Conservation (phyloP, 2,888 invertebrate species). For the Sesamia inferens region DNA sequence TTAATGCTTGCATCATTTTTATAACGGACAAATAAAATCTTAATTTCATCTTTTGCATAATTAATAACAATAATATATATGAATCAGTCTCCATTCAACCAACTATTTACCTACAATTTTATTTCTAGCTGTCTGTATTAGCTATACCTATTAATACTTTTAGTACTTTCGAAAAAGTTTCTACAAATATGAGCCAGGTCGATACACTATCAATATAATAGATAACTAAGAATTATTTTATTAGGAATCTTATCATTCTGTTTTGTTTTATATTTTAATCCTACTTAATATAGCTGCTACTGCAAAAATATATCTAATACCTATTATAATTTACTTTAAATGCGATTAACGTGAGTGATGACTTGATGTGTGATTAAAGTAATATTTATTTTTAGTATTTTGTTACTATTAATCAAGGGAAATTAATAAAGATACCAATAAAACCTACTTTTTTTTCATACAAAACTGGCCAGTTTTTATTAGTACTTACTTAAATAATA, state of each 20-base stretch:
- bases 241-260: background rate
- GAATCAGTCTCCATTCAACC: background rate
- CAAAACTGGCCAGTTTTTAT: background rate
- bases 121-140: background rate
- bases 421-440: background rate
- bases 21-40: background rate
- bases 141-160: background rate
- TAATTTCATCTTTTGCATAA: background rate
- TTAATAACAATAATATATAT: constrained; percentile 18
- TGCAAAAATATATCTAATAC: background rate
- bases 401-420: background rate
- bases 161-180: background rate
- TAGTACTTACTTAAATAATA: background rate
- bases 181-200: background rate
- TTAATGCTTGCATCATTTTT: background rate
- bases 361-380: background rate
- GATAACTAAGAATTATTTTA: background rate
- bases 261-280: constrained; percentile 28
- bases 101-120: background rate
- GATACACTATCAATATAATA: background rate
- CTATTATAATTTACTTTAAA: background rate
- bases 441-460: background rate
- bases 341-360: constrained; percentile 2
- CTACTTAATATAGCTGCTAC: background rate
- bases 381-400: constrained; percentile 10